These are phyloP conservation scores for Octopus sinensis DNA, from an alignment of 1,140 invertebrate genomes.

Conservation along the genomic window DNA sequence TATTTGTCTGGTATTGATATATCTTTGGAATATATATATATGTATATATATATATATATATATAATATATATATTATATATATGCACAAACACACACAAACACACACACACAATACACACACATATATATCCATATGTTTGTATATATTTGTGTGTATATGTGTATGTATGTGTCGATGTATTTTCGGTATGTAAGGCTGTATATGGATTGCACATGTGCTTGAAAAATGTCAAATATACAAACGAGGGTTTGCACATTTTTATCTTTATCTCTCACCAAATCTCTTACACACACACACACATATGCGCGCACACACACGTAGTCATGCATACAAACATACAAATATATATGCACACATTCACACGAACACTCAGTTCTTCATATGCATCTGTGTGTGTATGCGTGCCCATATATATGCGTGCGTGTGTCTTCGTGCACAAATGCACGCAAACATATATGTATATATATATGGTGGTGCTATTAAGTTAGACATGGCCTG, in stretches of 20 bases:
- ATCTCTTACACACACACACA: neutral
- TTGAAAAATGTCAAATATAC: too few species aligned
- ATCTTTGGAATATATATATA: neutral
- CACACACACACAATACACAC: too few species aligned
- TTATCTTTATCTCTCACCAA: too few species aligned
- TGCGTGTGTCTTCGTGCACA: neutral
- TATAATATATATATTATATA: neutral
- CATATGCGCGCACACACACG: neutral
- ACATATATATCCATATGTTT: too few species aligned
- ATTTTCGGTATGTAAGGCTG: too few species aligned
- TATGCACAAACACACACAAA: neutral
- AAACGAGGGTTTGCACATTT: too few species aligned
- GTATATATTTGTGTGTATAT: neutral
- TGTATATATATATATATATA: neutral
- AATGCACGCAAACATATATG: neutral
- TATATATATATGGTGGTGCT: neutral
- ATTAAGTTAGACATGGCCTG: too few species aligned
- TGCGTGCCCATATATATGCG: neutral
- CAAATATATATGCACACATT: neutral
- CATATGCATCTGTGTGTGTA: neutral
- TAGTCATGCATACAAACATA: neutral
- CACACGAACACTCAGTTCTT: neutral
- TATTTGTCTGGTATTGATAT: too few species aligned
- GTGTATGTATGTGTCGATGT: too few species aligned
- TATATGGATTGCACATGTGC: too few species aligned